Conservation (phyloP, 2,797 vertebrate genomes). For the Poecilia wingei region DNA sequence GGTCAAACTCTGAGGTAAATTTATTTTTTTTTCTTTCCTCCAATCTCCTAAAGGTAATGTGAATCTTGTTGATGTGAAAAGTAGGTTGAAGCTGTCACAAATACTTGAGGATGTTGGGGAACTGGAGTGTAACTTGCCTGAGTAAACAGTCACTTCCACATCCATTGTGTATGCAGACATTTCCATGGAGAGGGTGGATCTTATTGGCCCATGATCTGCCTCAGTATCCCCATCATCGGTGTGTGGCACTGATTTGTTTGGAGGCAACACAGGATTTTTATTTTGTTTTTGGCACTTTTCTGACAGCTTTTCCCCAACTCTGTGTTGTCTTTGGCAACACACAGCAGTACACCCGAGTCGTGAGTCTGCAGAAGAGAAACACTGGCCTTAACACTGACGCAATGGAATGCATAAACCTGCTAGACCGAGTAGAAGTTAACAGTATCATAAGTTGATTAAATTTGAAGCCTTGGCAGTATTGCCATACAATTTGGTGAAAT, state of each 20-base stretch:
- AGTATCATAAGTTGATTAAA: background rate
- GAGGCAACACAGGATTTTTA: conserved; percentile 24
- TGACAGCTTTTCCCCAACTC: conserved; percentile 52
- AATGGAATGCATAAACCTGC: background rate
- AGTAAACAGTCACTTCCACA: conserved; percentile 18
- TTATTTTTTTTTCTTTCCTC: background rate
- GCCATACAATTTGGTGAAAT: background rate
- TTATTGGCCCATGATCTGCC: conserved; percentile 35
- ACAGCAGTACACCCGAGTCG: conserved; percentile 30
- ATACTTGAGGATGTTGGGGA: conserved; percentile 23
- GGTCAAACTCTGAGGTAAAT: background rate
- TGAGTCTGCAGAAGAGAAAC: conserved; percentile 19
- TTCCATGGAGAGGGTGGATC: conserved; percentile 44
- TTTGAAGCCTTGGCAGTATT: background rate
- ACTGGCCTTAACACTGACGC: conserved; percentile 5
- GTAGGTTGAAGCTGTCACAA: conserved; percentile 30
- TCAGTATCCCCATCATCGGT: conserved; percentile 40
- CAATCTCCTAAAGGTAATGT: background rate
- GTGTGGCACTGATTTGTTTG: conserved; percentile 35
- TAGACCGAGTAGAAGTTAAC: background rate
- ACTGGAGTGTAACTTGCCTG: conserved; percentile 20
- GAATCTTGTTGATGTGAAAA: conserved; percentile 13
- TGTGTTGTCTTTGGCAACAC: conserved; percentile 45
- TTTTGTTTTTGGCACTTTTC: conserved; percentile 29
- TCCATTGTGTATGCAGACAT: conserved; percentile 13